phyloP scores from a whole-genome alignment of 2,113 vertebrate genomes.

The Sprattus sprattus region DNA sequence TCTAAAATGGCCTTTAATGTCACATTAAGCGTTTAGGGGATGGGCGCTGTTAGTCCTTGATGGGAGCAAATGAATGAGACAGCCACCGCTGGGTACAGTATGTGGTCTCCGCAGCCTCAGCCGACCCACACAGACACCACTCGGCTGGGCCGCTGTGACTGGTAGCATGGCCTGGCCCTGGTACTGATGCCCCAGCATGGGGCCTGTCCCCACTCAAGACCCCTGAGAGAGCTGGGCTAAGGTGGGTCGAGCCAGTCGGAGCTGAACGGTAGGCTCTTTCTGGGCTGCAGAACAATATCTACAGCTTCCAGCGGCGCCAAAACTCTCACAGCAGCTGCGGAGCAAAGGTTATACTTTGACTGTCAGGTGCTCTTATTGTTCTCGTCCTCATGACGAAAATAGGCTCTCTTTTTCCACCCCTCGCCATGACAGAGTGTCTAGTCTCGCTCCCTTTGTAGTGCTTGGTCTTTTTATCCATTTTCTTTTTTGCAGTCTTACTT shows the following conservation, averaged over 20 bases:
- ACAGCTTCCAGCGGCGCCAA: constrained; percentile 4
- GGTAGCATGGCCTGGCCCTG: not conserved
- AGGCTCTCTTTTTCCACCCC: not conserved
- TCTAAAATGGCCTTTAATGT: not conserved
- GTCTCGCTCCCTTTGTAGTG: not conserved
- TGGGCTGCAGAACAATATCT: constrained; percentile 5
- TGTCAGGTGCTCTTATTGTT: constrained; percentile 13
- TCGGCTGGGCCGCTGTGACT: not conserved
- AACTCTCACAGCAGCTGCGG: not conserved
- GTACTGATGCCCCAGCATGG: not conserved
- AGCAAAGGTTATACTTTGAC: not conserved
- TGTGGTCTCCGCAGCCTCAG: not conserved
- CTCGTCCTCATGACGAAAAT: not conserved
- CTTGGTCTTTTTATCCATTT: not conserved
- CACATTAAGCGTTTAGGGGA: not conserved
- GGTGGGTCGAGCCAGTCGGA: not conserved
- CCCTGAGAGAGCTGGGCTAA: not conserved
- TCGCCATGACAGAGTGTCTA: not conserved
- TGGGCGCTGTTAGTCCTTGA: not conserved
- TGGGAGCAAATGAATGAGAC: not conserved
- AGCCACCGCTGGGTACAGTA: not conserved
- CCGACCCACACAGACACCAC: not conserved
- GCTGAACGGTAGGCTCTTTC: not conserved
- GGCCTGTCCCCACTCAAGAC: not conserved
- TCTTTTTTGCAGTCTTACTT: not conserved